Percentiles rank a stretch among this genome's conserved stretches.
Evolutionary conservation across 2,113 vertebrate genomes (phyloP).

Genomic region (Melanotaenia duboulayi): DNA sequence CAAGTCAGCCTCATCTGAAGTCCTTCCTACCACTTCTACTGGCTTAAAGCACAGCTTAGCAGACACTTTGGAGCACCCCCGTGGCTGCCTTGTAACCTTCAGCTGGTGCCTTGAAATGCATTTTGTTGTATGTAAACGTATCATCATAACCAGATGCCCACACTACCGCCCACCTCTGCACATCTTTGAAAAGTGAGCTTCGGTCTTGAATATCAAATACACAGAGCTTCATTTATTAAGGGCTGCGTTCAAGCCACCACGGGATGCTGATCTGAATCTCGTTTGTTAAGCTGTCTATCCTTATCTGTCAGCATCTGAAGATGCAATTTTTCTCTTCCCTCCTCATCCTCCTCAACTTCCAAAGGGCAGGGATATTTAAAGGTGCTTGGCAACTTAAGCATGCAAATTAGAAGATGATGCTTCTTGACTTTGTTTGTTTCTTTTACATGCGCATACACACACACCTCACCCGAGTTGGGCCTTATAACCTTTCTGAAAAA

Average conservation of each 20-base stretch:
- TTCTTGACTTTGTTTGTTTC: conserved; percentile 36
- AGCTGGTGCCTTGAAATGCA: conserved; percentile 56
- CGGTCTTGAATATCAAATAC: conserved; percentile 66
- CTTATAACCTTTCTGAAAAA: conserved; percentile 42
- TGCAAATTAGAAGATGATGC: conserved; percentile 72
- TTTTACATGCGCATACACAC: conserved; percentile 12
- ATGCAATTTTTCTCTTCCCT: conserved; percentile 69
- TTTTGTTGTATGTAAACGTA: conserved; percentile 56
- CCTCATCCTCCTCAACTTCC: conserved; percentile 60
- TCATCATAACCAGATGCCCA: conserved; percentile 70
- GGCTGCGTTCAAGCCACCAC: conserved; percentile 62
- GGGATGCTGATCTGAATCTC: conserved; percentile 77
- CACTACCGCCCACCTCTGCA: conserved; percentile 48
- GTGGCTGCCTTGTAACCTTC: conserved; percentile 62
- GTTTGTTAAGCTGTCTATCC: conserved; percentile 81
- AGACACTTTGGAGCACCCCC: conserved; percentile 30
- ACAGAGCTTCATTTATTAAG: conserved; percentile 72
- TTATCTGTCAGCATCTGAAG: conserved; percentile 78
- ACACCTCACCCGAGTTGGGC: conserved; percentile 21
- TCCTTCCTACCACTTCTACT: conserved; percentile 24
- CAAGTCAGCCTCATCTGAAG: conserved; percentile 51
- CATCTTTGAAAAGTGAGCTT: conserved; percentile 49
- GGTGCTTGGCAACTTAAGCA: conserved; percentile 71
- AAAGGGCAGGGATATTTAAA: conserved; percentile 76
- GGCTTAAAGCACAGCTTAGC: conserved; percentile 36